Conservation (phyloP, 2,113 vertebrate species). For the Tonatia bakeri region DNA sequence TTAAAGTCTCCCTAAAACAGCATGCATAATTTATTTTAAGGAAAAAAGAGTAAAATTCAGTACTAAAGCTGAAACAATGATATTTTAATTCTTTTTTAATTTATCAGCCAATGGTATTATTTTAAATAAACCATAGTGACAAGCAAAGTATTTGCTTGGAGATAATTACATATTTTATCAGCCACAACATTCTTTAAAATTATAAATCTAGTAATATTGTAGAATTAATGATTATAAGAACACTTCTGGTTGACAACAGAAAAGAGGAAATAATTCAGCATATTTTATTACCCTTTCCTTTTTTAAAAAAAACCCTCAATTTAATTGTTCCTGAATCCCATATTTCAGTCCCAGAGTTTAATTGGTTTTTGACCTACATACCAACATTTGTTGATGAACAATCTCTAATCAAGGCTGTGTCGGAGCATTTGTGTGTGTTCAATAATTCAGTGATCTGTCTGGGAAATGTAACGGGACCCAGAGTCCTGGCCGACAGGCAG, state of each 20-base stretch:
- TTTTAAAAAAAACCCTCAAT: not conserved
- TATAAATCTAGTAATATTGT: constrained; percentile 61
- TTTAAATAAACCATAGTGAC: constrained; percentile 70
- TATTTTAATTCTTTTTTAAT: constrained; percentile 52
- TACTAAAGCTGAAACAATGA: constrained; percentile 34
- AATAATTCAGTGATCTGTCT: constrained; percentile 75
- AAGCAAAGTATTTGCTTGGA: constrained; percentile 67
- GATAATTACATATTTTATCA: constrained; percentile 68
- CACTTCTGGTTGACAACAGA: not conserved
- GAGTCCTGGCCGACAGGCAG: constrained; percentile 48
- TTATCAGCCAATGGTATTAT: constrained; percentile 20
- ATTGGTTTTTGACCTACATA: constrained; percentile 77
- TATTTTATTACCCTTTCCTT: not conserved
- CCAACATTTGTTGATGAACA: constrained; percentile 72
- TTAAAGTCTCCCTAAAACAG: constrained; percentile 75
- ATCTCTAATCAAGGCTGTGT: constrained; percentile 76
- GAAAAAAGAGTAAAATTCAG: constrained; percentile 72
- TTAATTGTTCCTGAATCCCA: constrained; percentile 63
- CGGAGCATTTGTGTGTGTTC: constrained; percentile 73
- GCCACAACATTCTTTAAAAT: constrained; percentile 53
- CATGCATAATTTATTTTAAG: constrained; percentile 76
- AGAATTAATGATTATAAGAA: constrained; percentile 15
- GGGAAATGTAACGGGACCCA: constrained; percentile 68
- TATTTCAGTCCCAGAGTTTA: constrained; percentile 72
- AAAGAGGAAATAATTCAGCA: not conserved